Percentiles rank a stretch among this genome's conserved stretches.
Conservation (phyloP, 2,797 vertebrate genomes). For the Aeoliscus strigatus region DNA sequence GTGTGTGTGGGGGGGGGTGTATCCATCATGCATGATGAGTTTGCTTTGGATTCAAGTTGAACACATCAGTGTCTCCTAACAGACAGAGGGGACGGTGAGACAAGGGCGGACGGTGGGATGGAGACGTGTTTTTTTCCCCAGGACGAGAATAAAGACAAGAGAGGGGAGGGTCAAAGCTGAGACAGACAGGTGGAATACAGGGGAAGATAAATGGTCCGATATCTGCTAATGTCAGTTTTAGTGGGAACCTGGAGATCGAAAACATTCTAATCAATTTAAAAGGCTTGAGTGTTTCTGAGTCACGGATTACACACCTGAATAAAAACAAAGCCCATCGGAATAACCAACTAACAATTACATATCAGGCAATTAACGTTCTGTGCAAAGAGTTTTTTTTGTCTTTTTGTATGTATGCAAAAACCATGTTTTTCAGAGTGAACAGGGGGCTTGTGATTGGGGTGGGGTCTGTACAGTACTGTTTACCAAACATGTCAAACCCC, state of each 20-base stretch:
- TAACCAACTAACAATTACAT: constrained; percentile 65
- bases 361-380: constrained; percentile 69
- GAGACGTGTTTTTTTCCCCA: too few species aligned
- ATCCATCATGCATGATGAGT: constrained; percentile 36
- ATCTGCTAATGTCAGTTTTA: constrained; percentile 33
- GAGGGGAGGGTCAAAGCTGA: constrained; percentile 30
- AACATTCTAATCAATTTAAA: constrained; percentile 65
- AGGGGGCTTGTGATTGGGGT: constrained; percentile 60
- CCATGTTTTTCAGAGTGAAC: constrained; percentile 44
- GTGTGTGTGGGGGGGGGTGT: too few species aligned
- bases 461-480: constrained; percentile 72
- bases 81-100: constrained; percentile 40
- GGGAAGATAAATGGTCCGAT: constrained; percentile 50
- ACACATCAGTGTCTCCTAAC: constrained; percentile 17
- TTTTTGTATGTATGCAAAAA: constrained; percentile 59
- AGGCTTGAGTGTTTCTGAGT: constrained; percentile 59
- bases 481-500: constrained; percentile 58
- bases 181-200: constrained; percentile 45
- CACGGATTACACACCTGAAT: constrained; percentile 52
- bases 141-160: constrained; percentile 28
- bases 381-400: constrained; percentile 61
- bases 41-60: constrained; percentile 25
- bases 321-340: constrained; percentile 62
- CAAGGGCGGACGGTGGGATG: constrained; percentile 4
- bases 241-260: constrained; percentile 47